These are phyloP conservation scores for Disparrhopalites patrizii DNA, from an alignment of 2,888 invertebrate species.

Conservation along the genomic window DNA sequence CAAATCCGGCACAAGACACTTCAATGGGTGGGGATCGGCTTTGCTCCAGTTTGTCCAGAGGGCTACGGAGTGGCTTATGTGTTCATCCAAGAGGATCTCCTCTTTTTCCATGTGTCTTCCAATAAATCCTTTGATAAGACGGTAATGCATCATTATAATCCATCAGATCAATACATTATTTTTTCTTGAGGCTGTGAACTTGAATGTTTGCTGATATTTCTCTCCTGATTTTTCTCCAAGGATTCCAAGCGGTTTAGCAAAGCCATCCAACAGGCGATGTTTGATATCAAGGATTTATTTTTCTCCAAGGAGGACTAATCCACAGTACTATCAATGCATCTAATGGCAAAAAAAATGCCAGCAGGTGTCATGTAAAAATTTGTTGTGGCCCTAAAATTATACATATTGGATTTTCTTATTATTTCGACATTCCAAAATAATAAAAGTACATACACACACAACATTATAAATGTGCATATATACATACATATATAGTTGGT, in stretches of 20 bases:
- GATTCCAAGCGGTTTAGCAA: conserved; percentile 2
- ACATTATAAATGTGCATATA: no score
- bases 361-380: no score
- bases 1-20: background rate
- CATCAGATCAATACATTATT: background rate
- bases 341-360: no score
- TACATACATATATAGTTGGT: no score
- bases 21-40: background rate
- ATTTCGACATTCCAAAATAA: no score
- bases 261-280: background rate
- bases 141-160: background rate
- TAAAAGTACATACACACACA: no score
- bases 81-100: background rate
- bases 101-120: background rate
- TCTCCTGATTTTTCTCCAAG: background rate
- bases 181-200: background rate
- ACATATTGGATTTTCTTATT: no score
- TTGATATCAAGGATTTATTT: conserved; percentile 51
- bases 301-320: conserved; percentile 2
- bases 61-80: conserved; percentile 8
- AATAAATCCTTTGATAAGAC: background rate
- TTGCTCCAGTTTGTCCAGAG: background rate
- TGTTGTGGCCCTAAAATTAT: no score
- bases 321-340: conserved; percentile 27
- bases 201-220: conserved; percentile 9